Evolutionary conservation across 1,140 invertebrate species (phyloP).

Genomic region (Trichomalopsis sarcophagae): DNA sequence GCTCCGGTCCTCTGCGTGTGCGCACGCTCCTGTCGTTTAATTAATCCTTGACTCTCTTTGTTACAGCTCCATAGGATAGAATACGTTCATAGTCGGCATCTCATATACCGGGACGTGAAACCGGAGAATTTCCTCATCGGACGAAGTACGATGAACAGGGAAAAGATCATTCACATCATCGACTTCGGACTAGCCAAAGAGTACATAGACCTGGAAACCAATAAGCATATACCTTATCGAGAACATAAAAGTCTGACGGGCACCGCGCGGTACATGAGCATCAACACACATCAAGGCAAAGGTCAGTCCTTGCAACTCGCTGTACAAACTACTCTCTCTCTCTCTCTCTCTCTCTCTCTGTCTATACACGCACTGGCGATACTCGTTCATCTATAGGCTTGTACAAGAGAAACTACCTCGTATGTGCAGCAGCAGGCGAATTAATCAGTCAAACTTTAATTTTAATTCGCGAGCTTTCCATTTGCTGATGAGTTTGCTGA

Average conservation of each 20-base stretch:
- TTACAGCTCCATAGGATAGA: slow-evolving; percentile 96
- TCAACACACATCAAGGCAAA: slow-evolving; percentile 99
- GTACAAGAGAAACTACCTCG: background rate
- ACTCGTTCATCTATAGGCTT: background rate
- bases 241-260: slow-evolving; percentile 99
- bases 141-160: slow-evolving; percentile 96
- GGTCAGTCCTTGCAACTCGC: slow-evolving; percentile 74
- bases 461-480: background rate
- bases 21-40: background rate
- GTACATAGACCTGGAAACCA: slow-evolving; percentile 99
- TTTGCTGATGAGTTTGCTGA: background rate
- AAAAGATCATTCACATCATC: slow-evolving; percentile 99
- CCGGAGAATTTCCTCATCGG: slow-evolving; percentile 99
- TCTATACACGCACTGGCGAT: background rate
- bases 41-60: slow-evolving; percentile 31
- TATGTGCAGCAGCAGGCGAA: background rate
- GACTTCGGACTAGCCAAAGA: slow-evolving; percentile 99
- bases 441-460: background rate
- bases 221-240: slow-evolving; percentile 99
- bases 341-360: too few relatives aligned
- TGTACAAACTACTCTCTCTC: background rate
- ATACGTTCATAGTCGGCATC: slow-evolving; percentile 99
- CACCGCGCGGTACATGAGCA: slow-evolving; percentile 99
- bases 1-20: background rate
- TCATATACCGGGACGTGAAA: slow-evolving; percentile 99